A percentile compares a stretch with the other conserved stretches of the same genome.
Conservation (phyloP, 2,888 invertebrate genomes). For the Macaria notata region DNA sequence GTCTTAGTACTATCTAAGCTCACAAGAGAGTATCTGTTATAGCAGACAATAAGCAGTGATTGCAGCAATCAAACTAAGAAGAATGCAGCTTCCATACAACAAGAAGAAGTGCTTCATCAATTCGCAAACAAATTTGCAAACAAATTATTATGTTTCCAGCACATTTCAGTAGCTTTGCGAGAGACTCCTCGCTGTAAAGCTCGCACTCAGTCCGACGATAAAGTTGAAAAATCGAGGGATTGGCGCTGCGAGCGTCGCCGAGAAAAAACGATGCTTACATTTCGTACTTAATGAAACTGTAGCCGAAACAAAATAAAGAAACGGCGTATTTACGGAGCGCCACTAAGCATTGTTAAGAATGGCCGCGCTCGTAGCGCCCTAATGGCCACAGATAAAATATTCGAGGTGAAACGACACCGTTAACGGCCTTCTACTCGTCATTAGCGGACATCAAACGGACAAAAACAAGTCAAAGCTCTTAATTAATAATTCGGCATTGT, state of each 20-base stretch:
- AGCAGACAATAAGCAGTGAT: no score
- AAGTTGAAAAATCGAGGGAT: slow-evolving; percentile 77
- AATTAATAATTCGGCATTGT: neutral
- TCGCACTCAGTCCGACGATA: slow-evolving; percentile 65
- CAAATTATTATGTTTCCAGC: neutral
- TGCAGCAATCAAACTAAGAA: no score
- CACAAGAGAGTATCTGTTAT: no score
- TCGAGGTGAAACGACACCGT: slow-evolving; percentile 46
- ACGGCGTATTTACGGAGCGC: slow-evolving; percentile 64
- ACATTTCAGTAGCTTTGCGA: slow-evolving; percentile 1
- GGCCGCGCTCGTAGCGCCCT: slow-evolving; percentile 53
- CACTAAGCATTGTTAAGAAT: slow-evolving; percentile 67
- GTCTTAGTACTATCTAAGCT: no score
- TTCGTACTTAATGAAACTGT: slow-evolving; percentile 81
- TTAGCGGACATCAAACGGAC: slow-evolving; percentile 25
- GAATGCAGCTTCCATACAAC: no score
- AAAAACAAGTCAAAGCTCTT: slow-evolving; percentile 18
- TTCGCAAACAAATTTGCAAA: no score
- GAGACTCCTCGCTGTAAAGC: slow-evolving; percentile 11
- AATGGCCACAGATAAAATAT: slow-evolving; percentile 60
- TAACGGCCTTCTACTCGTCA: slow-evolving; percentile 38
- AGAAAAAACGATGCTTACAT: slow-evolving; percentile 72
- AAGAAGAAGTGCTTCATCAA: no score
- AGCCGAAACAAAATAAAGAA: slow-evolving; percentile 75
- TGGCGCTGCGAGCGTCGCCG: slow-evolving; percentile 64